Percentiles rank a stretch among this genome's conserved stretches.
These are phyloP conservation scores for Tauraco erythrolophus DNA, from an alignment of 2,113 vertebrate genomes.

Conservation along the genomic window DNA sequence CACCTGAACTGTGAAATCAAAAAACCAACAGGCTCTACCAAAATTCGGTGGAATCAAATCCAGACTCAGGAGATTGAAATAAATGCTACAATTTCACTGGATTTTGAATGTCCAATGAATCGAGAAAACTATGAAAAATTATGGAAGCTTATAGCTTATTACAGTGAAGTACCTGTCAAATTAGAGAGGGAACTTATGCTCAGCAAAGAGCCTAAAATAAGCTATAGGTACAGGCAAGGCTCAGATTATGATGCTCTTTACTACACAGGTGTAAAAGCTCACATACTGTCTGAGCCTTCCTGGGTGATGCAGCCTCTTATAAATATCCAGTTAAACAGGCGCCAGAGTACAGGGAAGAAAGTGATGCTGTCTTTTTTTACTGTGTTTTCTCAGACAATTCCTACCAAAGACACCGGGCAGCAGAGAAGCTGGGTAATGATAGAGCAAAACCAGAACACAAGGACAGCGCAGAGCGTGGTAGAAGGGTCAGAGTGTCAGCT, in stretches of 20 bases:
- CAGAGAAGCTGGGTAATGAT: constrained; percentile 87
- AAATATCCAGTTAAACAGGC: constrained; percentile 85
- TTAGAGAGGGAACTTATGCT: constrained; percentile 76
- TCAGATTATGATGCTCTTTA: constrained; percentile 82
- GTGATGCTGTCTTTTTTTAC: constrained; percentile 79
- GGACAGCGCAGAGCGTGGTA: constrained; percentile 58
- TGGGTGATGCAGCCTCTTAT: constrained; percentile 89
- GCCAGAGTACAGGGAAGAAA: constrained; percentile 79
- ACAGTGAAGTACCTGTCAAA: constrained; percentile 87
- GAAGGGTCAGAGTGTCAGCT: constrained; percentile 78
- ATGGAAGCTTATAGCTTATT: constrained; percentile 93
- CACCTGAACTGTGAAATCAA: constrained; percentile 80
- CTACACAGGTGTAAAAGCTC: constrained; percentile 87
- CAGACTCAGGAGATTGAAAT: constrained; percentile 71
- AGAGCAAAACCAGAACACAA: constrained; percentile 64
- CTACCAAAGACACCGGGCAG: constrained; percentile 14
- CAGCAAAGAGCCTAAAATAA: constrained; percentile 67
- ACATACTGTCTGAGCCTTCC: constrained; percentile 75
- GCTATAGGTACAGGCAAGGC: constrained; percentile 83
- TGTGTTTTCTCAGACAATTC: constrained; percentile 62
- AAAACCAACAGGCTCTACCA: constrained; percentile 57
- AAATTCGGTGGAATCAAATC: constrained; percentile 79
- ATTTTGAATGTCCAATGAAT: constrained; percentile 85
- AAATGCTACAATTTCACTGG: constrained; percentile 79
- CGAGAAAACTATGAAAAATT: constrained; percentile 85